Base-by-base conservation (phyloP, 2,888 invertebrate species). In the Microctonus brassicae region DNA sequence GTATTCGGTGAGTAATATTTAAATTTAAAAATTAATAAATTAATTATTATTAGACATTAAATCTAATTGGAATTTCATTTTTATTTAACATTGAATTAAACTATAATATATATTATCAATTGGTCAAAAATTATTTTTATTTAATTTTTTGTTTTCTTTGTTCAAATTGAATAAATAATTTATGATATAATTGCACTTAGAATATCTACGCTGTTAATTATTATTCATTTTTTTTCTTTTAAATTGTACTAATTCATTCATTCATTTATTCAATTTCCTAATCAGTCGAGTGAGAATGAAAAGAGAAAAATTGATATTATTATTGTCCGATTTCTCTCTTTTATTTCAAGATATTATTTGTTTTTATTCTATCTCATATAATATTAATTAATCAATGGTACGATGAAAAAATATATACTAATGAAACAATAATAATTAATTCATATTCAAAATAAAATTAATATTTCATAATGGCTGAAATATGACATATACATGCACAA, bases 11-110 rank as follows among this genome's bases (percentile, higher is more conserved):
- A 29, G 29, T 29, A 7, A 3, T 5, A 29, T 5, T 17, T 4
- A 47, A n/a, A 17, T 7, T 20, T 5, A 17, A 17, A 17, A 7
- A 47, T 47, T 17, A 17, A 17, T 20, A 17, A 17, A 7, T n/a
- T 1, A 47, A 7, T 17, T 17, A 20, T 0, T 1, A 47, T 9
- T 4, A 47, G 17, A 5, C 4, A 17, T 17, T 4, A 47, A 20
- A 17, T 17, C 17, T 1, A n/a, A 39, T 24, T 6, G 39, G n/a
- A 62, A 62, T 39, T 62, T 22, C 36, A 36, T 22, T 20, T 55
- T 55, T 62, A 62, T 62, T 36, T 42, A 26, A 24, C 42, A 42
- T 36, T 20, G 2, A 62, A 62, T 36, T 4, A 36, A 62, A 62
- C 6, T 24, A 1, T 55, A 13, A 29, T 29, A 7, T 29, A n/a